Conservation (phyloP, 1,140 invertebrate genomes). For the Acromyrmex heyeri region DNA sequence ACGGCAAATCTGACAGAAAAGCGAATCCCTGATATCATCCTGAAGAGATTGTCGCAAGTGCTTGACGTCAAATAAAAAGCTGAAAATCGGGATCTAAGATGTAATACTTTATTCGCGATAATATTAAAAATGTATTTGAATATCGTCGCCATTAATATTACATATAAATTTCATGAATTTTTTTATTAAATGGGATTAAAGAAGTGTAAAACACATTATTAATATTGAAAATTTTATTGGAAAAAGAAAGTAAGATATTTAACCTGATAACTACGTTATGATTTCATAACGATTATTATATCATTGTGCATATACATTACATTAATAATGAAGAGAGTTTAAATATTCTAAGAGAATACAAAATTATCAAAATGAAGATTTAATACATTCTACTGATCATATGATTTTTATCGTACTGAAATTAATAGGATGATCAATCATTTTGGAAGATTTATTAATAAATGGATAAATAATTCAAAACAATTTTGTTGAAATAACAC, state of each 20-base stretch:
- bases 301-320: not conserved
- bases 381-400: not conserved
- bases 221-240: not conserved
- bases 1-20: conserved; percentile 76
- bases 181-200: not conserved
- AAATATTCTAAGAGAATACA: not conserved
- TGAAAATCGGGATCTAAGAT: not conserved
- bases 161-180: not conserved
- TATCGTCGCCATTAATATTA: not conserved
- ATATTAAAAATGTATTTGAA: not conserved
- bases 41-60: conserved; percentile 41
- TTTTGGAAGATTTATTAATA: not conserved
- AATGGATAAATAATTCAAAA: not conserved
- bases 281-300: not conserved
- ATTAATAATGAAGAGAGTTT: not conserved
- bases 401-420: not conserved
- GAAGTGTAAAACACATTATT: not conserved
- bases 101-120: not conserved
- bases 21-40: conserved; percentile 66
- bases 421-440: not conserved
- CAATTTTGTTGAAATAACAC: not conserved
- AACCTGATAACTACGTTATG: not conserved
- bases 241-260: not conserved
- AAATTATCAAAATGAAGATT: not conserved
- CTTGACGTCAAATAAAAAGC: conserved; percentile 7